Evolutionary conservation across 2,797 vertebrate species (phyloP).

Genomic region (Parauchenoglanis ngamensis): DNA sequence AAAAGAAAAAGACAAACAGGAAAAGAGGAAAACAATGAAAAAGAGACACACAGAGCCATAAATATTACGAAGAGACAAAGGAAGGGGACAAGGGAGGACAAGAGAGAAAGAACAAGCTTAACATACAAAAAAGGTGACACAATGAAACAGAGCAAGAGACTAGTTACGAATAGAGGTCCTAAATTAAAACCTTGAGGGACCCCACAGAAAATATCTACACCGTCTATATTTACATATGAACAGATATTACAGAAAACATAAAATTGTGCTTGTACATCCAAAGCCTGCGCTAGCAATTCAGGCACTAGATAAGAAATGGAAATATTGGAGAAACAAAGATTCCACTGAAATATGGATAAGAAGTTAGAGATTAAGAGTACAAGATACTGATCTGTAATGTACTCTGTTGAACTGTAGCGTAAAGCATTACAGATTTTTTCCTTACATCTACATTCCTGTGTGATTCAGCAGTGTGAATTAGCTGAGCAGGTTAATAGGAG

Average conservation of each 20-base stretch:
- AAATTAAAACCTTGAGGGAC: slow-evolving; percentile 12
- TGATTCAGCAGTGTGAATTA: slow-evolving; percentile 29
- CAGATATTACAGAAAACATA: neutral
- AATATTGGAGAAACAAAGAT: neutral
- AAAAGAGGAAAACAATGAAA: slow-evolving; percentile 58
- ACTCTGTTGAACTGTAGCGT: neutral
- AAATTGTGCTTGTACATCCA: neutral
- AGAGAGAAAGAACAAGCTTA: slow-evolving; percentile 66
- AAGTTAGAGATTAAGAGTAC: slow-evolving; percentile 9
- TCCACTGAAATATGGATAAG: neutral
- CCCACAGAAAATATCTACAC: neutral
- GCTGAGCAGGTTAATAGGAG: slow-evolving; percentile 41
- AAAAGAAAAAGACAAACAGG: slow-evolving; percentile 59
- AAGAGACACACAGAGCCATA: slow-evolving; percentile 56
- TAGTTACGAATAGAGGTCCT: neutral
- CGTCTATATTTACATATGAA: neutral
- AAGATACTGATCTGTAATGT: slow-evolving; percentile 14
- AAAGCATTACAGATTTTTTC: neutral
- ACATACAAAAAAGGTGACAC: slow-evolving; percentile 42
- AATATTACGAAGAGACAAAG: slow-evolving; percentile 56
- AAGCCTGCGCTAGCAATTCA: slow-evolving; percentile 20
- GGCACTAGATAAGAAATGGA: slow-evolving; percentile 13
- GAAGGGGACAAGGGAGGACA: slow-evolving; percentile 29
- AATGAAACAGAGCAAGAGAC: slow-evolving; percentile 39
- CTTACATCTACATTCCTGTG: slow-evolving; percentile 34